Percentiles rank a stretch among this genome's conserved stretches.
These are phyloP conservation scores for Orius insidiosus DNA, from an alignment of 1,140 invertebrate genomes.

Conservation along the genomic window DNA sequence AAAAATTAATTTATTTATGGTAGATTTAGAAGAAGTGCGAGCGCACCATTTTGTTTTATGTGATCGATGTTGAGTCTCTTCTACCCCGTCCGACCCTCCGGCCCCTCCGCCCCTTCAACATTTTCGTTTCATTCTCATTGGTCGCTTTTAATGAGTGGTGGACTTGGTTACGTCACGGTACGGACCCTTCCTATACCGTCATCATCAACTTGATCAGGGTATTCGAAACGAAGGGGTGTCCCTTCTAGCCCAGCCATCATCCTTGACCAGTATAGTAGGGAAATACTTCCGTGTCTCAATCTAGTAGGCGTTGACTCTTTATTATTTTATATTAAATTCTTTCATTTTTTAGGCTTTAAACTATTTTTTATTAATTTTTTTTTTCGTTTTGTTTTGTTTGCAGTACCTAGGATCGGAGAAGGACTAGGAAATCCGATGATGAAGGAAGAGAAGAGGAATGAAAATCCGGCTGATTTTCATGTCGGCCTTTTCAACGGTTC, in stretches of 20 bases:
- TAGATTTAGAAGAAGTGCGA: too few species aligned
- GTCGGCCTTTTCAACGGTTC: background rate
- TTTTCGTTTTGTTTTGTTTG: background rate
- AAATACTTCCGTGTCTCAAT: background rate
- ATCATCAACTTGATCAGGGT: background rate
- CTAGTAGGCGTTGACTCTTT: background rate
- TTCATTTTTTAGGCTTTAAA: background rate
- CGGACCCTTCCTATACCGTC: background rate
- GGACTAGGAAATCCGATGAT: background rate
- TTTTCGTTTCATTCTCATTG: too few species aligned
- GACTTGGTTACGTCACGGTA: too few species aligned
- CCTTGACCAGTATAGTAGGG: background rate
- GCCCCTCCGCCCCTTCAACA: too few species aligned
- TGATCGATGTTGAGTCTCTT: too few species aligned
- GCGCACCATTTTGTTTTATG: too few species aligned
- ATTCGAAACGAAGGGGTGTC: background rate
- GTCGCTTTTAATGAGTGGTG: too few species aligned
- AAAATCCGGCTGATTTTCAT: background rate
- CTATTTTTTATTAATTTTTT: background rate
- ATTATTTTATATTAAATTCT: background rate
- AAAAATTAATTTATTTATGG: too few species aligned
- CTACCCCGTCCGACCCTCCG: too few species aligned
- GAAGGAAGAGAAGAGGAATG: constrained; percentile 1
- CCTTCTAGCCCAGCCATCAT: background rate
- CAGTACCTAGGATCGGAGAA: constrained; percentile 4